Conservation (phyloP, 2,888 invertebrate genomes). For the Hypomecis punctinalis region DNA sequence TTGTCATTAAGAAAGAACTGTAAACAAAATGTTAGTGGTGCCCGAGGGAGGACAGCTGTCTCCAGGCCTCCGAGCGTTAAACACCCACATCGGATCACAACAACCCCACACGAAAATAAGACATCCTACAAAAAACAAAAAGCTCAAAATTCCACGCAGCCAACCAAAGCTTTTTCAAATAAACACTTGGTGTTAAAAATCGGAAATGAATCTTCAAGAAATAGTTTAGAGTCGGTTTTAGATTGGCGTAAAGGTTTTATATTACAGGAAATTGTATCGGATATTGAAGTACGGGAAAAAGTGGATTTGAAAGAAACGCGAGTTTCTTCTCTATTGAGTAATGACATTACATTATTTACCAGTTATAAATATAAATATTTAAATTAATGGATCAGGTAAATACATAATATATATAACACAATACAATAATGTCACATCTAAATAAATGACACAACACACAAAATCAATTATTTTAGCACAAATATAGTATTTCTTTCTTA, state of each 20-base stretch:
- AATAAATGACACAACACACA: no score
- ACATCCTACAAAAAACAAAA: conserved; percentile 31
- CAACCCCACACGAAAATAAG: conserved; percentile 50
- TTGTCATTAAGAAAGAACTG: conserved; percentile 75
- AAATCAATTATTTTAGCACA: no score
- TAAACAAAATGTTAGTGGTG: conserved; percentile 78
- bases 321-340: conserved; percentile 43
- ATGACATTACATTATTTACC: background rate
- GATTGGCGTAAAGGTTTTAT: conserved; percentile 41
- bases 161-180: conserved; percentile 27
- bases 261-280: conserved; percentile 68
- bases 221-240: conserved; percentile 48
- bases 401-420: no score
- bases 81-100: conserved; percentile 71
- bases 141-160: conserved; percentile 39
- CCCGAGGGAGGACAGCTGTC: conserved; percentile 82
- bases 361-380: no score
- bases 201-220: conserved; percentile 52
- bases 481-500: no score
- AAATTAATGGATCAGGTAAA: no score
- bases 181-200: conserved; percentile 21
- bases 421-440: no score
- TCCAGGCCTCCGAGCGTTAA: conserved; percentile 78
- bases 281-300: conserved; percentile 61
- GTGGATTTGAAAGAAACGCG: conserved; percentile 54